Evolutionary conservation across 2,888 invertebrate genomes (phyloP), one percentile per base, ranked within the genome.

Genomic region (Chrysina gloriosa): DNA sequence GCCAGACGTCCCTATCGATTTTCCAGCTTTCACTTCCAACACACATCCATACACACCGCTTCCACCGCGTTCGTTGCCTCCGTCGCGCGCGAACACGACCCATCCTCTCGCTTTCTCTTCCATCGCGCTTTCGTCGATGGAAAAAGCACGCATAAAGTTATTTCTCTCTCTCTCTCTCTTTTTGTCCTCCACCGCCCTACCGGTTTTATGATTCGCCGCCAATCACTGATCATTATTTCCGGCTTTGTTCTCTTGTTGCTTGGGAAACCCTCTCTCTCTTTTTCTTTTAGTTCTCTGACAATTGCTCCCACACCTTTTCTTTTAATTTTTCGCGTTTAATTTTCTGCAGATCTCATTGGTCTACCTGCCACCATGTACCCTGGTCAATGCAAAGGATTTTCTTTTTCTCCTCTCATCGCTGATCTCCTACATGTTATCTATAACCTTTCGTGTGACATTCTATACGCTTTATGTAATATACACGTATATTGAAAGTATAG

Each of bases 1-100:
- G 73, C 75, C 75, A 74, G 74, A 75, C 76, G 71, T 61, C 68
- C 61, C 36, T 73, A 74, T 75, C 73, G 76, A 74, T 75, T 74
- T 73, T 72, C 71, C 69, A 65, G 65, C 58, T 61, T 61, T 61
- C 58, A 61, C 58, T 61, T 39, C 63, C 69, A 68, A 65, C 69
- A 70, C 69, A 69, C 56, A 54, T 39, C 34, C 54, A 45, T 9
- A 39, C 23, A 47, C 47, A 58, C 71, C 71, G 68, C 72, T 69
- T 50, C 71, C 45, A 67, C 69, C 64, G 56, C 54, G 65, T 42
- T 39, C 48, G 48, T 61, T 58, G 50, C 58, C 63, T 67, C 67
- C 39, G 63, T 48, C 52, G 14, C 31, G 29, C 45, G 65, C 21
- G 50, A 45, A 54, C 47, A 50, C 48, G 69, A 54, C 31, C 56